Percentiles rank a stretch among this genome's conserved stretches.
These are phyloP conservation scores for Alaudala cheleensis DNA, from an alignment of 2,113 vertebrate genomes.

Conservation along the genomic window DNA sequence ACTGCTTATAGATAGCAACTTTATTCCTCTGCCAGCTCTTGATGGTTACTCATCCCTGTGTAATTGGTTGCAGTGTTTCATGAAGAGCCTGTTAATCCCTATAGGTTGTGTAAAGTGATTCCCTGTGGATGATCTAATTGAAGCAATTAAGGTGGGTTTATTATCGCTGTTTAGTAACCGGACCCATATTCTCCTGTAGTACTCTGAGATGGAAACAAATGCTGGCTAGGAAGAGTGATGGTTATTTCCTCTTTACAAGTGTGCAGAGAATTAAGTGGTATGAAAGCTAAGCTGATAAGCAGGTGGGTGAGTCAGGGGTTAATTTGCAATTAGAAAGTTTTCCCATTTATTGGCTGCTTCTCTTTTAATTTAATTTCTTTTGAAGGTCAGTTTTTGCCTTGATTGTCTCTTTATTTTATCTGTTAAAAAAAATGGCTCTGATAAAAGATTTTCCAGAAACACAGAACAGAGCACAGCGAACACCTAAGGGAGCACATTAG, in stretches of 20 bases:
- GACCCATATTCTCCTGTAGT: conserved; percentile 28
- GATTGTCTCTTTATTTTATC: not conserved
- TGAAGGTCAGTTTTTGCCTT: not conserved
- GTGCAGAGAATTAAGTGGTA: conserved; percentile 32
- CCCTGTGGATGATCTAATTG: conserved; percentile 44
- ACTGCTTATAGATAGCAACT: not conserved
- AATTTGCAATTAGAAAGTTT: conserved; percentile 24
- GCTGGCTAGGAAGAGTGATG: not conserved
- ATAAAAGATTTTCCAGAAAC: conserved; percentile 12
- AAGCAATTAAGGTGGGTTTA: conserved; percentile 67
- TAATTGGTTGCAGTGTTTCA: conserved; percentile 41
- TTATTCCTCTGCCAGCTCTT: not conserved
- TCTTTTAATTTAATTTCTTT: conserved; percentile 19
- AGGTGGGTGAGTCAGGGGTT: not conserved
- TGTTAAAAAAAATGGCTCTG: not conserved
- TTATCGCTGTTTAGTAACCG: conserved; percentile 60
- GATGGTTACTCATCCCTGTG: conserved; percentile 42
- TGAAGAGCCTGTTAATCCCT: conserved; percentile 47
- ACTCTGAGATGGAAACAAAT: not conserved
- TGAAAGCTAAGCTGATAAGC: conserved; percentile 13
- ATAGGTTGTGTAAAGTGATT: conserved; percentile 48
- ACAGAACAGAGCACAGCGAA: not conserved
- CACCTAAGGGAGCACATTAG: conserved; percentile 15
- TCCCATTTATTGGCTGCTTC: conserved; percentile 5
- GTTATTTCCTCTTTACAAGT: not conserved